Evolutionary conservation across 1,140 invertebrate species (phyloP), one percentile per base, ranked within the genome.

Genomic region (Agraylea sexmaculata): DNA sequence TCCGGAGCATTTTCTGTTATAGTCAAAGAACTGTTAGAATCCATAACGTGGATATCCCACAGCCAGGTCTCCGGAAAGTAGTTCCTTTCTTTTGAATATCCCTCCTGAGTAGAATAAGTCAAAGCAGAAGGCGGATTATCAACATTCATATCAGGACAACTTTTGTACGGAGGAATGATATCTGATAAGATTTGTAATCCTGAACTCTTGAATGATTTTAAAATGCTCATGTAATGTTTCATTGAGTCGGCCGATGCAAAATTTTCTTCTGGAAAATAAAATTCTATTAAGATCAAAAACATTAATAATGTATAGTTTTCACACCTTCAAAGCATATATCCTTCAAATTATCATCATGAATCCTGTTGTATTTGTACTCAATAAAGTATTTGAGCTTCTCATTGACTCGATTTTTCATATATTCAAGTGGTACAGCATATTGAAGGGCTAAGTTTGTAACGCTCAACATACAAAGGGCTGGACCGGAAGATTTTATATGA

Each of bases 41-140:
- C 35, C 40, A 50, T 43, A 8, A 42, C 27, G 18, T 13, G 29
- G 15, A 42, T 44, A 41, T 76, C 66, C 71, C 74, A 78, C 0
- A 78, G 58, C 75, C 75, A 78, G 1, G 75, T 76, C 55, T 78
- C 75, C 5, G 76, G 76, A 49, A 78, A 78, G 44, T 69, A 69
- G 1, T 63, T 62, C 46, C 75, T 62, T 1, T 41, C 41, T 28
- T 42, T 43, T 1, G 38, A 16, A n/a, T 31, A 23, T 20, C 20
- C 19, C 5, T 37, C 18, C 13, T 17, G 25, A 2, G 18, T 19
- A 1, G 36, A 32, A 18, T 42, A 25, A 1, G 29, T 19, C n/a
- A 46, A n/a, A 7, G 31, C 22, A 28, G 19, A 22, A 4, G 33
- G 7, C 23, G 23, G 20, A 19, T 45, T 23, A 16, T 32, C 12